These are phyloP conservation scores for Bruchidius siliquastri DNA, from an alignment of 2,888 invertebrate species.

Conservation along the genomic window DNA sequence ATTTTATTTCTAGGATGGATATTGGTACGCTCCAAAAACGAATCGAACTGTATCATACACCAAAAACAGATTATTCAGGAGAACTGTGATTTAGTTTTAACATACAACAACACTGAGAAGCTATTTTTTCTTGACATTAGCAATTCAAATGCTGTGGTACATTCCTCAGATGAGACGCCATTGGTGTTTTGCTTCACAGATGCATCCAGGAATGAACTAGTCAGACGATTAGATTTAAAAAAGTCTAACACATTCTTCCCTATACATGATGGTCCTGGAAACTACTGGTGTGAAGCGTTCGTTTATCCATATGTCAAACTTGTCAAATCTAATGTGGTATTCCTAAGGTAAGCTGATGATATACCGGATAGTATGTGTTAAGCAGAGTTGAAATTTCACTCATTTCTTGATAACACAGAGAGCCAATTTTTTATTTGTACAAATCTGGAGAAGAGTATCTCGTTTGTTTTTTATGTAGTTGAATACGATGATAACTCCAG, in stretches of 20 bases:
- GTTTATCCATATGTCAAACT: constrained; percentile 23
- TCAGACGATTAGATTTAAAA: constrained; percentile 11
- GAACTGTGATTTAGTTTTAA: constrained; percentile 8
- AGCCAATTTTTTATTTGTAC: too few species aligned
- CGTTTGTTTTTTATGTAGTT: too few species aligned
- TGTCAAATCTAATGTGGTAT: constrained; percentile 18
- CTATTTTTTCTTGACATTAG: constrained; percentile 10
- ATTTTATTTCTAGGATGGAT: constrained; percentile 19
- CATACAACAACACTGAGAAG: constrained; percentile 4
- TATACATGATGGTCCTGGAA: constrained; percentile 24
- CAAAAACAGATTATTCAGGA: constrained; percentile 8
- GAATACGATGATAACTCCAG: too few species aligned
- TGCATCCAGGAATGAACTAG: constrained; percentile 15
- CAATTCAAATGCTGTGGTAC: constrained; percentile 11
- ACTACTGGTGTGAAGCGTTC: constrained; percentile 36
- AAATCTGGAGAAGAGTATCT: too few species aligned
- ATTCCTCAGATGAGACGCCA: constrained; percentile 11
- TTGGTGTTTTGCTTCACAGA: constrained; percentile 31
- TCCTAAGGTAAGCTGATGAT: constrained; percentile 17
- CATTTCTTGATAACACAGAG: too few species aligned
- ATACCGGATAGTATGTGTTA: too few species aligned
- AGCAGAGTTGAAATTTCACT: too few species aligned
- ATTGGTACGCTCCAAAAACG: constrained; percentile 9
- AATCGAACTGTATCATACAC: constrained; percentile 18
- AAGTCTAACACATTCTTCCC: constrained; percentile 14